Evolutionary conservation across 2,797 vertebrate species (phyloP).

Genomic region (Nyctibius grandis): DNA sequence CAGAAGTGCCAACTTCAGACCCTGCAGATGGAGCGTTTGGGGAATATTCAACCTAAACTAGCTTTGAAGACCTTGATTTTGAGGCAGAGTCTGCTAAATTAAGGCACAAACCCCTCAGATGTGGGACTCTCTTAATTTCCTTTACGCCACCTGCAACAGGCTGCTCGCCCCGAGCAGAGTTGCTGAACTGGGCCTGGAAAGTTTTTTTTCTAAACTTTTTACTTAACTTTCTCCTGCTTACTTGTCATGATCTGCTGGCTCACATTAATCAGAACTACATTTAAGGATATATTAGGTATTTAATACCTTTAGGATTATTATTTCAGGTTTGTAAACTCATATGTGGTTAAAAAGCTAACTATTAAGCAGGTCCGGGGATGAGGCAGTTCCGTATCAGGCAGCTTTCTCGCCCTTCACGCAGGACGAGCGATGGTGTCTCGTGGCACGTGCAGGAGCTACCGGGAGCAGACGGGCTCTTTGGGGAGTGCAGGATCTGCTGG

Average conservation of each 20-base stretch:
- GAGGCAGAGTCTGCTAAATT: neutral
- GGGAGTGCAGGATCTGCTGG: neutral
- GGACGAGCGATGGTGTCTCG: fast-evolving
- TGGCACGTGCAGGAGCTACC: neutral
- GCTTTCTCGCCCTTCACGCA: neutral
- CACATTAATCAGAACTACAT: neutral
- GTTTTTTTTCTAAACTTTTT: neutral
- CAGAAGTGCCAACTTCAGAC: fast-evolving
- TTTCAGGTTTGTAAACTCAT: neutral
- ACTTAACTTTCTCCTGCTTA: fast-evolving
- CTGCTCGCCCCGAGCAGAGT: fast-evolving
- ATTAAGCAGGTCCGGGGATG: neutral
- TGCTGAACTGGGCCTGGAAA: fast-evolving
- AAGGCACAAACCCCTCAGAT: neutral
- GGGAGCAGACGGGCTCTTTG: neutral
- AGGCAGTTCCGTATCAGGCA: neutral
- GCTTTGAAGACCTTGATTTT: neutral
- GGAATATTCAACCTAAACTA: neutral
- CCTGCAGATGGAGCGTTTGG: neutral
- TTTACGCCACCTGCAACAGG: neutral
- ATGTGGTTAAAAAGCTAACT: neutral
- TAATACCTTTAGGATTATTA: neutral
- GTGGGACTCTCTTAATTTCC: neutral
- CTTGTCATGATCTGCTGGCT: neutral
- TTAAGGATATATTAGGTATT: neutral